phyloP scores from a whole-genome alignment of 2,888 invertebrate species.

The Cryptosula pallasiana region DNA sequence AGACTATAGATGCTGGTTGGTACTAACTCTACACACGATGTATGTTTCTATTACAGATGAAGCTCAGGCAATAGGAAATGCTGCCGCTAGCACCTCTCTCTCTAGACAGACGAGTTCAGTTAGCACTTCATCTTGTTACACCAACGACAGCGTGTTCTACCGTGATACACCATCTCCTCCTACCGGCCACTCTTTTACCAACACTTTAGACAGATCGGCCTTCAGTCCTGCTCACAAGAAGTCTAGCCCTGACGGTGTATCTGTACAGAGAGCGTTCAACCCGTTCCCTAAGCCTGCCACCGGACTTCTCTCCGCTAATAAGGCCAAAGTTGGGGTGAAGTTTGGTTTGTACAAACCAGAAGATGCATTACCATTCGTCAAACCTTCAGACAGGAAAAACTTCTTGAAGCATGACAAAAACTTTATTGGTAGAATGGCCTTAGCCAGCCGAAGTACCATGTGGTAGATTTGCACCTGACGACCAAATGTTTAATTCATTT shows the following conservation, averaged over 20 bases:
- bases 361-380: neutral
- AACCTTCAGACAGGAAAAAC: neutral
- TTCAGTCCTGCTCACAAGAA: neutral
- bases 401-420: neutral
- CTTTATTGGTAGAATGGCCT: neutral
- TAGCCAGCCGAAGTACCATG: neutral
- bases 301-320: neutral
- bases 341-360: slow-evolving; percentile 11
- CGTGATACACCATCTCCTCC: neutral
- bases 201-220: neutral
- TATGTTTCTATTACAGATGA: no score
- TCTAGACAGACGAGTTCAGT: neutral
- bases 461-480: no score
- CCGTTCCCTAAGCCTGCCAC: slow-evolving; percentile 8
- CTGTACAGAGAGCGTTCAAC: neutral
- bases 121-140: neutral
- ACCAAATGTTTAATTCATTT: no score
- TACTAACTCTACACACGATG: no score
- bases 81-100: neutral
- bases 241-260: neutral
- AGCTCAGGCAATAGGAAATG: neutral
- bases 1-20: no score
- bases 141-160: slow-evolving; percentile 8
- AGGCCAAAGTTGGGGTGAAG: slow-evolving; percentile 8
- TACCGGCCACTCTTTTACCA: neutral